Conservation (phyloP, 2,888 invertebrate species). For the Lysandra bellargus region DNA sequence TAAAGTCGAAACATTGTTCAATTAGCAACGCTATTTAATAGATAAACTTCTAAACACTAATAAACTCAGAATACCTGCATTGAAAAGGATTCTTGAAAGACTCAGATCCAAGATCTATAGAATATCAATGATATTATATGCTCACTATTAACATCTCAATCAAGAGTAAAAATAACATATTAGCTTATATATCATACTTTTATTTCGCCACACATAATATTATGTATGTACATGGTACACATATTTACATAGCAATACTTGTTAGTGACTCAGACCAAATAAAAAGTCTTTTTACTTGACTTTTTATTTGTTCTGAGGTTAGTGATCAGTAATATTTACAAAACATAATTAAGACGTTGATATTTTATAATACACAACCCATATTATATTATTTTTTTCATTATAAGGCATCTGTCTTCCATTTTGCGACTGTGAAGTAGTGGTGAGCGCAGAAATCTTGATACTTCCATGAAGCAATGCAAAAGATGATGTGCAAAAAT, state of each 20-base stretch:
- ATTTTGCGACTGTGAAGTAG: not conserved
- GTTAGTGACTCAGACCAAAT: not conserved
- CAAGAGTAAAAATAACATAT: not conserved
- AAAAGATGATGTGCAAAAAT: too few species aligned
- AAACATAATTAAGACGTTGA: not conserved
- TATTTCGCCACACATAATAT: slow-evolving; percentile 4
- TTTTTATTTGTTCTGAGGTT: not conserved
- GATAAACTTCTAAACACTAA: too few species aligned
- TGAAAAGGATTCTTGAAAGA: too few species aligned
- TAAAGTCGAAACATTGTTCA: too few species aligned
- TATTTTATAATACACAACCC: not conserved
- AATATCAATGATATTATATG: not conserved
- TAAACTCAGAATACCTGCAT: too few species aligned
- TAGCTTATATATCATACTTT: not conserved
- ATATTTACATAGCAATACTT: slow-evolving; percentile 10
- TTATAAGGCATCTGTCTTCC: not conserved
- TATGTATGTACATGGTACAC: not conserved
- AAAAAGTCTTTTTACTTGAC: too few species aligned
- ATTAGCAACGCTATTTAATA: too few species aligned
- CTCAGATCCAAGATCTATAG: too few species aligned
- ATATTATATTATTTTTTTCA: not conserved
- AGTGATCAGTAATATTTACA: not conserved
- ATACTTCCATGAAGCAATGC: not conserved
- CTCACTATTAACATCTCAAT: not conserved
- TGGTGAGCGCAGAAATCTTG: not conserved